Conservation (phyloP, 2,888 invertebrate species). For the Helleia helle region DNA sequence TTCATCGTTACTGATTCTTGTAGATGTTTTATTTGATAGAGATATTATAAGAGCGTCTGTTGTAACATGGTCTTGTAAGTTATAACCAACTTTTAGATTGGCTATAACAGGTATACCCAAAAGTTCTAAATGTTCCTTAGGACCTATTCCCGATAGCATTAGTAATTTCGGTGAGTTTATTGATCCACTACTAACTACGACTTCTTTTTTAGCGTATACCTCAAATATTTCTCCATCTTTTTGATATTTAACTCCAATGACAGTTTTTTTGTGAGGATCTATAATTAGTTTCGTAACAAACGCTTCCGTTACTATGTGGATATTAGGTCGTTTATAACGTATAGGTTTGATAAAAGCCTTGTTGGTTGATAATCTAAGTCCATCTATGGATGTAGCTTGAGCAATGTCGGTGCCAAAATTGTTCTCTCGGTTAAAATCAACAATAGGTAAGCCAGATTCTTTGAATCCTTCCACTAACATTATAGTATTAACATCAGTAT, state of each 20-base stretch:
- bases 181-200: constrained; percentile 74
- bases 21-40: constrained; percentile 71
- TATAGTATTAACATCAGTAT: no score
- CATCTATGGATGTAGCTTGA: constrained; percentile 76
- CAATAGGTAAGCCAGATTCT: constrained; percentile 74
- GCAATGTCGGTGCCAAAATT: constrained; percentile 76
- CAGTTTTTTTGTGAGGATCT: constrained; percentile 65
- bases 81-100: constrained; percentile 80
- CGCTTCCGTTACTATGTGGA: constrained; percentile 27
- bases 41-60: constrained; percentile 64
- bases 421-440: constrained; percentile 72
- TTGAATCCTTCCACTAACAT: constrained; percentile 74
- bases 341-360: constrained; percentile 19
- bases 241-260: constrained; percentile 51
- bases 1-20: constrained; percentile 46
- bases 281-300: constrained; percentile 74
- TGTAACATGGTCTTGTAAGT: constrained; percentile 84
- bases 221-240: constrained; percentile 52
- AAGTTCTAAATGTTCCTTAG: constrained; percentile 62
- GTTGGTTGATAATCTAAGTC: no score
- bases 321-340: background rate
- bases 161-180: constrained; percentile 77
- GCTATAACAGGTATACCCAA: constrained; percentile 71
- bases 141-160: constrained; percentile 80
- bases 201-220: constrained; percentile 73